Base-by-base conservation (phyloP, 2,797 vertebrate species). In the Mastacembelus armatus region DNA sequence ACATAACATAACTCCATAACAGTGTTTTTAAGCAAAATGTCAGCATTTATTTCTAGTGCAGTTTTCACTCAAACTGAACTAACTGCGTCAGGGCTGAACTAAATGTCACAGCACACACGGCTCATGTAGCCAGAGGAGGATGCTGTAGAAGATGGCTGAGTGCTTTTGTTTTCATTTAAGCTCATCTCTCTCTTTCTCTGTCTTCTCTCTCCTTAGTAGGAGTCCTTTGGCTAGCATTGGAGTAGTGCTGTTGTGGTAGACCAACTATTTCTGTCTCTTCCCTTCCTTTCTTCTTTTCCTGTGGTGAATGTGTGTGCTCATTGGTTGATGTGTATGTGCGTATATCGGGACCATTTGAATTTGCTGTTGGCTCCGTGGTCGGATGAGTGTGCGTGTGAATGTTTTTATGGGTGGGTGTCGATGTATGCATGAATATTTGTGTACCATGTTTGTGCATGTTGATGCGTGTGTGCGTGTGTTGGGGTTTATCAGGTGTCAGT, bases 181-280 rank as follows among this genome's bases (percentile, higher is more conserved):
- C 73, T 88, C 83, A 78, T 83, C 78, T 85, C 63, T 87, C 80
- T 88, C 78, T 88, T 60, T 89, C 77, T 89, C 85, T 88, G 87
- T 90, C 84, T 77, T 71, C 74, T 89, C 75, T 91, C 81, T 90
- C 75, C 79, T 71, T 84, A 91, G 83, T 92, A 91, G 85, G 84
- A 73, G 66, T 71, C 83, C 83, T 89, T 84, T 80, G 83, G 84
- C 85, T 91, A 85, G 79, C 88, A 85, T 85, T 88, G 87, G 81
- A 87, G 67, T 92, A 87, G 88, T 90, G 89, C 89, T 90, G 74
- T 90, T 84, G 89, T 91, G 89, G 88, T 92, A 92, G 91, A 93
- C 72, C 90, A 92, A 90, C 88, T 88, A 85, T 92, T 75, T 90
- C 85, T 90, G 72, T 89, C 84, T 87, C 70, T 60, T 92, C 77